A percentile compares a stretch with the other conserved stretches of the same genome.
phyloP scores from a whole-genome alignment of 2,113 vertebrate genomes.

The Takifugu flavidus region DNA sequence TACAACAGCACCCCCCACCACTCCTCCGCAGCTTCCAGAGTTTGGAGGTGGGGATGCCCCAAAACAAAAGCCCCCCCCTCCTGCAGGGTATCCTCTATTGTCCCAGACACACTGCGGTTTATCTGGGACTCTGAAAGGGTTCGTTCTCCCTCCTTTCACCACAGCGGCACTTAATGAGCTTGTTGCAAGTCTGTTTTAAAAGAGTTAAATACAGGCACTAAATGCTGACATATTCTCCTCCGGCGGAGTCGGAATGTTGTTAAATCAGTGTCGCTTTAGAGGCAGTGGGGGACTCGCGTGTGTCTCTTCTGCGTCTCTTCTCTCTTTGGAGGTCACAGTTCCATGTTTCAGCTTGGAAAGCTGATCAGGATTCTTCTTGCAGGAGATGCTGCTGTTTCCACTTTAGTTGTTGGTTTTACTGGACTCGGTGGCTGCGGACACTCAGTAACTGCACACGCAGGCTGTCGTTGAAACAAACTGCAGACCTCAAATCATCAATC shows the following conservation, averaged over 20 bases:
- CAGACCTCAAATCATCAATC: no score
- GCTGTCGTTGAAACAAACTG: no score
- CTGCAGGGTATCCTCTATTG: conserved; percentile 52
- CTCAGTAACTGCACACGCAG: no score
- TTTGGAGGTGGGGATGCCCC: conserved; percentile 39
- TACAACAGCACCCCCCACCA: conserved; percentile 8
- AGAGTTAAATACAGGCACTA: conserved; percentile 52
- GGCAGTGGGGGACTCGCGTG: neutral
- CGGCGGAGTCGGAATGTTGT: conserved; percentile 25
- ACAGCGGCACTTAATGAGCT: conserved; percentile 62
- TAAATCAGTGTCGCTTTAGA: conserved; percentile 54
- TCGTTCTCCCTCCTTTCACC: conserved; percentile 47
- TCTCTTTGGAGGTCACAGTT: neutral
- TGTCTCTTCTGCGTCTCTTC: neutral
- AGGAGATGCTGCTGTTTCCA: no score
- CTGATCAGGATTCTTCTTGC: no score
- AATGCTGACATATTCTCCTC: conserved; percentile 47
- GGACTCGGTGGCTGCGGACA: no score
- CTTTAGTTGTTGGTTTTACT: no score
- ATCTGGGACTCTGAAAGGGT: conserved; percentile 61
- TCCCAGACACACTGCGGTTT: conserved; percentile 53
- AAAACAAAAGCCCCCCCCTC: conserved; percentile 58
- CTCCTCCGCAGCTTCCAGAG: conserved; percentile 34
- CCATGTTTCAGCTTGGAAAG: no score
- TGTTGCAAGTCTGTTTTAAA: conserved; percentile 55